These are phyloP conservation scores for Gadopsis marmoratus DNA, from an alignment of 2,797 vertebrate genomes.

Conservation along the genomic window DNA sequence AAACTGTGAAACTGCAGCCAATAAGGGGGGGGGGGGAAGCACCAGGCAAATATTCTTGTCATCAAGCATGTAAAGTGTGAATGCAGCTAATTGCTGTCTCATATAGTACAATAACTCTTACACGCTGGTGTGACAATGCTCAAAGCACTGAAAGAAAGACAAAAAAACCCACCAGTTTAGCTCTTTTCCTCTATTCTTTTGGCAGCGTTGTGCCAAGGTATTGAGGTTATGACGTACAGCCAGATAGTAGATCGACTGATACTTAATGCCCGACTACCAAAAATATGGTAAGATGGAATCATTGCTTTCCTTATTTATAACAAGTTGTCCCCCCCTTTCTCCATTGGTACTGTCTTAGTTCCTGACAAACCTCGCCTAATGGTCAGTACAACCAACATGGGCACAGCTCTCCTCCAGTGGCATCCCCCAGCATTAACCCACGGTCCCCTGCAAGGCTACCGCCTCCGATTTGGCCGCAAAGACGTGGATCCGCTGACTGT, in stretches of 20 bases:
- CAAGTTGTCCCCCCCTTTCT: slow-evolving; percentile 43
- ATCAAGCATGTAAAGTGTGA: slow-evolving; percentile 44
- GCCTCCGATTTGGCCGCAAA: slow-evolving; percentile 96
- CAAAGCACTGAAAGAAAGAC: slow-evolving; percentile 45
- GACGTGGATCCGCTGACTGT: slow-evolving; percentile 92
- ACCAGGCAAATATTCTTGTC: slow-evolving; percentile 37
- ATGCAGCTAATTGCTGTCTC: slow-evolving; percentile 68
- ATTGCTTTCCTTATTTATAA: slow-evolving; percentile 21
- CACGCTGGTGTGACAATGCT: slow-evolving; percentile 56
- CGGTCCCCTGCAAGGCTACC: slow-evolving; percentile 94
- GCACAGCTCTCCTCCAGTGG: slow-evolving; percentile 98
- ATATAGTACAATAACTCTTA: slow-evolving; percentile 66
- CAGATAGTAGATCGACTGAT: neutral
- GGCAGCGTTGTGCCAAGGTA: neutral
- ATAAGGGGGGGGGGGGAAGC: neutral
- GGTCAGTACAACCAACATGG: slow-evolving; percentile 99
- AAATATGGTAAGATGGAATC: neutral
- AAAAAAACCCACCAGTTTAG: slow-evolving; percentile 17
- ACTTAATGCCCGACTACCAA: neutral
- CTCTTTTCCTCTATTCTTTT: slow-evolving; percentile 8
- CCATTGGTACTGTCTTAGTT: slow-evolving; percentile 86
- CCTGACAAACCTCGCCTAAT: slow-evolving; percentile 97
- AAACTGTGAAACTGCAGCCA: slow-evolving; percentile 37
- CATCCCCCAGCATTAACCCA: slow-evolving; percentile 93
- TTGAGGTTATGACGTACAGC: too few relatives aligned